Base-by-base conservation (phyloP, 2,113 vertebrate species). In the Elaphurus davidianus region DNA sequence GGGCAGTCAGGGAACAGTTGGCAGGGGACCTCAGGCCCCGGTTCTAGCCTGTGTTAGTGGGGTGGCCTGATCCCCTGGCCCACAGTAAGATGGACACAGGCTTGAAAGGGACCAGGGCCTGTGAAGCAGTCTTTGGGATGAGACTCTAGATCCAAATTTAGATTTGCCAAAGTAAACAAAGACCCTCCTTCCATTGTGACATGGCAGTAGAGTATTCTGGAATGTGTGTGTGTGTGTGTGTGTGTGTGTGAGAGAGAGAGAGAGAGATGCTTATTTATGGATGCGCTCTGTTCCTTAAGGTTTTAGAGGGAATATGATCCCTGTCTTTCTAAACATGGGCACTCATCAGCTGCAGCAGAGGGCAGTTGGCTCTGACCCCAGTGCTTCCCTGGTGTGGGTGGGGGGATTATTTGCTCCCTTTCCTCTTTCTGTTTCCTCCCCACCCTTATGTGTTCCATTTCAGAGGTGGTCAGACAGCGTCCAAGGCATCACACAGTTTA, bases 161-260 rank as follows among this genome's bases (percentile, higher is more conserved):
- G 86, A 89, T 50, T 89, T 94, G 40, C 79, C 87, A 83, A 82
- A 97, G 76, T 87, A 67, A 97, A 93, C 78, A 89, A 47, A 97
- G 95, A 4, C 47, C 23, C 21, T 78, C 57, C 8, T 55, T 95
- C 83, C 40, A 25, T 47, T 36, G 86, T 91, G 96, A 85, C 81
- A 59, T 59, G 50, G 74, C 28, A 33, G 52, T n/a, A 27, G 84
- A 95, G 50, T 23, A 17, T 93, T 92, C 82, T 60, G 71, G 87
- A 76, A 15, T 84, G 45, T 57, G 40, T 57, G n/a, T 60, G n/a
- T 55, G 89, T 81, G 33, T 11, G 47, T 79, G 25, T 17, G 55
- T 45, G 19, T 50, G 33, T 52, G 87, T 40, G 40, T 40, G 40
- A 55, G 30, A 10, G 40, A 57, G 33, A 10, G 47, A 28, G 19